Evolutionary conservation across 1,140 invertebrate species (phyloP), one percentile per base, ranked within the genome.

Genomic region (Drosophila leontia): DNA sequence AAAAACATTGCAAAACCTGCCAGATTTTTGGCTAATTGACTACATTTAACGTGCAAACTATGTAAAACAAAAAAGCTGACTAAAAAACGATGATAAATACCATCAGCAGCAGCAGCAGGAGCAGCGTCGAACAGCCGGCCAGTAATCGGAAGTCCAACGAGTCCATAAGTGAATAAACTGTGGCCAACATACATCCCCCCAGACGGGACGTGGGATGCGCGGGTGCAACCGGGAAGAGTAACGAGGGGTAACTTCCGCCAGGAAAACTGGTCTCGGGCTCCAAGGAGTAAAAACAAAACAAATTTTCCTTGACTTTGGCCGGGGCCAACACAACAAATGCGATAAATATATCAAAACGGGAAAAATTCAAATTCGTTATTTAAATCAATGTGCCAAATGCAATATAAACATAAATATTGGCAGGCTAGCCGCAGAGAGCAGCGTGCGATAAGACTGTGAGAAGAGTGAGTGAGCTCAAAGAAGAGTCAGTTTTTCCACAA

Each of bases 121-220:
- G 7, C 13, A 51, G 62, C 15, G 42, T 51, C 15, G 48, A 39
- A 42, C 53, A 57, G 34, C 77, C 51, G 69, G 79, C 80, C 59
- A 74, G 79, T 86, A 71, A 78, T 70, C 83, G 83, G 83, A 87
- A 87, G 84, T 78, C 77, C 63, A 80, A 76, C 71, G 74, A 75
- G 75, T 88, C 72, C 61, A 67, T 87, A 87, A 87, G 83, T 87
- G 83, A 87, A 87, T 87, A 87, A 87, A 87, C 83, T 87, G 84
- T 45, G 80, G 80, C 84, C 83, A 75, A 75, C 70, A 88, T 42
- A 67, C 70, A 47, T 56, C 62, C 58, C 51, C 48, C 19, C 47
- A 65, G 60, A 56, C 60, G 19, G 15, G 34, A 39, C 63, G 23
- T 9, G 44, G 12, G 44, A 37, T 44, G 60, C 55, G 26, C 44